phyloP scores from a whole-genome alignment of 2,888 invertebrate species.

The Orthosia cruda region DNA sequence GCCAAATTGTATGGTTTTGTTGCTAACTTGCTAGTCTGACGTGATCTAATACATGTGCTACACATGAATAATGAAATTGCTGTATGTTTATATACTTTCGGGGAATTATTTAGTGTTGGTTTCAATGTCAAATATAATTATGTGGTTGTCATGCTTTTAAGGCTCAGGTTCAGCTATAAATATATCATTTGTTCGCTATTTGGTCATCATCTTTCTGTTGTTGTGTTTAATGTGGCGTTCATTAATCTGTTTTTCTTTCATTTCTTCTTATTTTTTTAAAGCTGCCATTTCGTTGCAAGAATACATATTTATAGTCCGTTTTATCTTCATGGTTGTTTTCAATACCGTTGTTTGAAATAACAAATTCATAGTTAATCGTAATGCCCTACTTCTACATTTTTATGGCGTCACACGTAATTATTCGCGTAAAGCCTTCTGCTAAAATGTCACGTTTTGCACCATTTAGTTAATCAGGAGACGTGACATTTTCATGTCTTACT shows the following conservation, averaged over 20 bases:
- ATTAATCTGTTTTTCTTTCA: not conserved
- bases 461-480: constrained; percentile 66
- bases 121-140: constrained; percentile 2
- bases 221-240: not conserved
- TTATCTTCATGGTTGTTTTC: constrained; percentile 19
- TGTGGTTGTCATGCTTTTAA: not conserved
- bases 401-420: constrained; percentile 37
- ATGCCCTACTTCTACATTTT: constrained; percentile 54
- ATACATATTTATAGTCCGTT: not conserved
- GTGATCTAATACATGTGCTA: constrained; percentile 9
- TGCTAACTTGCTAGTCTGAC: constrained; percentile 25
- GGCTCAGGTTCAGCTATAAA: not conserved
- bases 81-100: not conserved
- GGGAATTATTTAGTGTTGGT: constrained; percentile 5
- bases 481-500: constrained; percentile 68
- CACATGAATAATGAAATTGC: constrained; percentile 13
- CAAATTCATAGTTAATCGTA: constrained; percentile 25
- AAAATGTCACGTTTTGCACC: constrained; percentile 71
- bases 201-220: not conserved
- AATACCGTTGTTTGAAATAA: constrained; percentile 16
- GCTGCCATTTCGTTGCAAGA: not conserved
- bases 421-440: constrained; percentile 52
- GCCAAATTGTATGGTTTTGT: constrained; percentile 52
- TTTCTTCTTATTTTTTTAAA: not conserved
- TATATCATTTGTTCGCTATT: not conserved